Evolutionary conservation across 2,113 vertebrate species (phyloP), one percentile per base, ranked within the genome.

Genomic region (Chunga burmeisteri): DNA sequence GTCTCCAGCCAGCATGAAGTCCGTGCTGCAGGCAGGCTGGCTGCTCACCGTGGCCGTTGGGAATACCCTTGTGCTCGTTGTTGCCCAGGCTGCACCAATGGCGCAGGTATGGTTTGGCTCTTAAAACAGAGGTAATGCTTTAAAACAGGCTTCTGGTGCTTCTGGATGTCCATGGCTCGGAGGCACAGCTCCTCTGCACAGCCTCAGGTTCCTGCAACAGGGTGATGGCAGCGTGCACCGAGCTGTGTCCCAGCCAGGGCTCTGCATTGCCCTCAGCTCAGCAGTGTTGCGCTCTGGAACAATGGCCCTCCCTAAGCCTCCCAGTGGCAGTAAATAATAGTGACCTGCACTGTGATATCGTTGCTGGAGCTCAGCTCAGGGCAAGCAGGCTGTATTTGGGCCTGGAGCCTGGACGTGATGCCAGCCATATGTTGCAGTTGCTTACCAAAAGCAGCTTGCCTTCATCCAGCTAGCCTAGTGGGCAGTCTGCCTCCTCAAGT

Each of bases 1-100:
- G 99, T 99, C 99, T 96, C 99, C 99, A 12, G 96, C 97, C 85
- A 99, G 98, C 97, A 99, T 99, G 99, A 99, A 99, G 96, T 99
- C 99, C 1, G 99, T 99, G 62, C 98, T 99, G 68, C 99, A 99
- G 97, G 99, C 99, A 34, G 99, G 98, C 71, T 99, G 99, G 99
- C 97, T 99, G 88, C 98, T 99, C 95, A 99, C 99, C 0, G 99
- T 99, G 34, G 99, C 99, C 9, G 98, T 99, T 87, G 99, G 99
- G 30, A 99, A 99, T 49, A 98, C 99, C 79, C 99, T 99, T 7
- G 99, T 99, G 86, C 98, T 99, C 47, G 97, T 99, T 30, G 99
- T 99, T 91, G 99, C 99, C 0, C 99, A 99, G 91, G 98, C 99
- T 47, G 99, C 99, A 3, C 98, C 98, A 52, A 97, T 99, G 95